Evolutionary conservation across 2,888 invertebrate genomes (phyloP).

Genomic region (Gonocerus acuteangulatus): DNA sequence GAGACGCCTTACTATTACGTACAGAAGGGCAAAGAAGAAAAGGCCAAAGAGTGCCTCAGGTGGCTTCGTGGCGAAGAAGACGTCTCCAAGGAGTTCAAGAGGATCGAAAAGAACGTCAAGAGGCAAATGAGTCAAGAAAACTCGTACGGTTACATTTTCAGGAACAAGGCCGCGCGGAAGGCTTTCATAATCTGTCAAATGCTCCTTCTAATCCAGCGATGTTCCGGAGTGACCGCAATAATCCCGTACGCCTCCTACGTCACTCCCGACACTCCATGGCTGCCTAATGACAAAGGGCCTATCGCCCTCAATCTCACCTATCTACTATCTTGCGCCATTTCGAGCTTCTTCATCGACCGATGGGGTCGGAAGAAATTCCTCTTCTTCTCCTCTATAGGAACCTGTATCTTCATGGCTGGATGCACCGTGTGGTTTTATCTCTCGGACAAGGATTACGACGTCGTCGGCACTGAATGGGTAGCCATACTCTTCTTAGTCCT

Average conservation of each 20-base stretch:
- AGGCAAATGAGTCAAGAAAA: not conserved
- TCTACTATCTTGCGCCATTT: not conserved
- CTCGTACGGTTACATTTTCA: conserved; percentile 1
- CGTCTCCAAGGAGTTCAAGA: not conserved
- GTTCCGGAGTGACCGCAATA: conserved; percentile 15
- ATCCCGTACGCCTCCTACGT: conserved; percentile 10
- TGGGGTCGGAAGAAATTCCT: conserved; percentile 16
- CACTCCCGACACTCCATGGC: conserved; percentile 7
- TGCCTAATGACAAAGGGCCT: not conserved
- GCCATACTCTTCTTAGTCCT: not conserved
- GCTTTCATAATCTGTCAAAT: not conserved
- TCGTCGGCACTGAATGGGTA: conserved; percentile 4
- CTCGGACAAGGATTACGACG: not conserved
- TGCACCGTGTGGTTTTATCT: conserved; percentile 6
- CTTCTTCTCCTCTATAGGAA: conserved; percentile 1
- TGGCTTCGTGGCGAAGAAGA: conserved; percentile 19
- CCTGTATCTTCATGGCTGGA: conserved; percentile 4
- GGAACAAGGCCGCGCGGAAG: not conserved
- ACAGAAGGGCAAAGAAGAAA: not conserved
- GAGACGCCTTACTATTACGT: conserved; percentile 23
- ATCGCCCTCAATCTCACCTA: conserved; percentile 1
- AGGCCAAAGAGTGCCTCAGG: conserved; percentile 5
- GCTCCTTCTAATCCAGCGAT: conserved; percentile 14
- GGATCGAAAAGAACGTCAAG: conserved; percentile 11
- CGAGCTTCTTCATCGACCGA: conserved; percentile 2